Evolutionary conservation across 2,797 vertebrate genomes (phyloP).

Genomic region (Phoebastria nigripes): DNA sequence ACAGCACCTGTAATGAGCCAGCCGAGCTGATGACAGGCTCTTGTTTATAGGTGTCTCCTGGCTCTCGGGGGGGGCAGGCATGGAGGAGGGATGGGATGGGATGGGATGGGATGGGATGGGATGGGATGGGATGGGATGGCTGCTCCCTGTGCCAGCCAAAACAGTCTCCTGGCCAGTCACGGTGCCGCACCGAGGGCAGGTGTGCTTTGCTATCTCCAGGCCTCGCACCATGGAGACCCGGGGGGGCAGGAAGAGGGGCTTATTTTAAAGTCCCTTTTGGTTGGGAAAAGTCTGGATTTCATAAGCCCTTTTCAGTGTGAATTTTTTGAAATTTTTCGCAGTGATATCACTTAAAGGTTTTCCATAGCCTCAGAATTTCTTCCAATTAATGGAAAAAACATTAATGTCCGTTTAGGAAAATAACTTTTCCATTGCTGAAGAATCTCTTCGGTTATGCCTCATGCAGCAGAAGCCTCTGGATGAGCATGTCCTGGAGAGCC

Average conservation of each 20-base stretch:
- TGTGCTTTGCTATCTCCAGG: not conserved
- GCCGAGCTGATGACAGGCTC: not conserved
- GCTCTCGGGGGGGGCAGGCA: not conserved
- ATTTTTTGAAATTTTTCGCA: not conserved
- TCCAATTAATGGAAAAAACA: conserved; percentile 60
- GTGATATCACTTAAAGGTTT: conserved; percentile 27
- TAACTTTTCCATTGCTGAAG: conserved; percentile 19
- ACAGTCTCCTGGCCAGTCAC: rapidly evolving
- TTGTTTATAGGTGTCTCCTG: not conserved
- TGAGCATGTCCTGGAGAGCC: not conserved
- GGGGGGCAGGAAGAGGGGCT: not conserved
- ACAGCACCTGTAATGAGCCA: not conserved
- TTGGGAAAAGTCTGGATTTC: not conserved
- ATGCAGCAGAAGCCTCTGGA: not conserved
- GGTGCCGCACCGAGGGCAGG: not conserved
- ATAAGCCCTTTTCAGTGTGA: not conserved
- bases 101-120: not conserved
- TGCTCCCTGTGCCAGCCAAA: not conserved
- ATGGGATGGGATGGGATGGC: not conserved
- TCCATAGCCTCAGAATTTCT: not conserved
- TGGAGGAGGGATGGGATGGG: not conserved
- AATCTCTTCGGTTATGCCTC: not conserved
- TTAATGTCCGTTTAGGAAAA: not conserved
- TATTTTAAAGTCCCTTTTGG: not conserved
- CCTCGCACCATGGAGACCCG: rapidly evolving